Percentiles rank a stretch among this genome's conserved stretches.
phyloP scores from a whole-genome alignment of 2,113 vertebrate species.

The Rhizomys pruinosus region DNA sequence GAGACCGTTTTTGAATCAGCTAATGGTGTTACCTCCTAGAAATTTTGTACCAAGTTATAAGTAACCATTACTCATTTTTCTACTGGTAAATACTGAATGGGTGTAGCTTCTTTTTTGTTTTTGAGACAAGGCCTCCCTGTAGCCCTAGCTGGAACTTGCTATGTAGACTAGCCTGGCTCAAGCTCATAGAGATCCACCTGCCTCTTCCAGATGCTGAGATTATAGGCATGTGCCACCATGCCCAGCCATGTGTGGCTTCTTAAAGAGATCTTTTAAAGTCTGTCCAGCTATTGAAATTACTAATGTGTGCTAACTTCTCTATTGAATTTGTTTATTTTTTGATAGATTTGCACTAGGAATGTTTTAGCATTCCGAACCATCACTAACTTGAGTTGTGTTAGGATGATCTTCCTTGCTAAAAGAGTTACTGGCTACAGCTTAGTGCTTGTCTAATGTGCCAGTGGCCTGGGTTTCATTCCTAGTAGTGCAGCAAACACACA shows the following conservation, averaged over 20 bases:
- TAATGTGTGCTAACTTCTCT: background rate
- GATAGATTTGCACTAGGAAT: background rate
- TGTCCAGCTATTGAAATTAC: background rate
- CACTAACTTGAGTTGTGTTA: background rate
- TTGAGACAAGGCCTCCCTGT: too few species aligned
- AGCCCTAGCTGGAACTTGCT: too few species aligned
- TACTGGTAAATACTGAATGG: background rate
- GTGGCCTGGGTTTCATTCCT: background rate
- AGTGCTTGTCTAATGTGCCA: background rate
- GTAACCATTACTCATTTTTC: background rate
- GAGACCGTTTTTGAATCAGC: background rate
- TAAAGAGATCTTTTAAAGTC: background rate
- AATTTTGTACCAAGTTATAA: background rate
- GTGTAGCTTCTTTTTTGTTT: background rate
- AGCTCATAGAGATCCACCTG: too few species aligned
- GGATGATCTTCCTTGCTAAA: background rate
- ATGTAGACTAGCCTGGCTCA: too few species aligned
- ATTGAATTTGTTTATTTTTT: slow-evolving; percentile 29
- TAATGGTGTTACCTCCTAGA: background rate
- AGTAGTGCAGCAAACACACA: background rate
- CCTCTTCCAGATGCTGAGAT: too few species aligned
- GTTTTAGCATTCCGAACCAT: background rate
- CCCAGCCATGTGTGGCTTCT: background rate
- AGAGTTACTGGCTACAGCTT: background rate
- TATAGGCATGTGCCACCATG: too few species aligned